A percentile compares a stretch with the other conserved stretches of the same genome.
Evolutionary conservation across 1,140 invertebrate genomes (phyloP).

Genomic region (honey bee (Apis mellifera)): DNA sequence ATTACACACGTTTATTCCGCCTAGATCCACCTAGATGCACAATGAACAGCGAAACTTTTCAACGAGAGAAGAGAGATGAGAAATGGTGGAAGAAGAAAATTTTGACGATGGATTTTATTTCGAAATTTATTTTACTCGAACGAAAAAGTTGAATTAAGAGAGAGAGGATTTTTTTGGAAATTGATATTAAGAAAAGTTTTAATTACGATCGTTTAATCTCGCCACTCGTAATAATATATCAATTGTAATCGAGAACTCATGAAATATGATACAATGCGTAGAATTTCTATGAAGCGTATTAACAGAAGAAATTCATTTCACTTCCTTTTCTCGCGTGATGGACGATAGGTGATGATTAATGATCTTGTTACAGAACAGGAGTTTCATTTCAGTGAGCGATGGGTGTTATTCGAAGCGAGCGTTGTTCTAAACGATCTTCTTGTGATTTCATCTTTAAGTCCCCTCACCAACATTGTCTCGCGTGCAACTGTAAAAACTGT

Average conservation of each 20-base stretch:
- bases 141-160: too few relatives aligned
- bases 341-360: conserved; percentile 26
- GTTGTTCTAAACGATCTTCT: conserved; percentile 9
- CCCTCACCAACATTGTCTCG: background rate
- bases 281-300: background rate
- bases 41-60: conserved; percentile 1
- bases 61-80: too few relatives aligned
- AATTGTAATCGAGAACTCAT: background rate
- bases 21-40: background rate
- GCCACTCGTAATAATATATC: background rate
- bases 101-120: too few relatives aligned
- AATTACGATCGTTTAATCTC: too few relatives aligned
- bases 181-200: too few relatives aligned
- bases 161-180: too few relatives aligned
- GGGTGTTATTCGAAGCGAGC: conserved; percentile 13
- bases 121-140: too few relatives aligned
- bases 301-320: background rate
- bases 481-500: background rate
- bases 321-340: background rate
- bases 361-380: conserved; percentile 31
- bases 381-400: conserved; percentile 31
- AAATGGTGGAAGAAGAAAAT: too few relatives aligned
- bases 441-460: background rate
- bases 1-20: conserved; percentile 26
- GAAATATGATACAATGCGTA: background rate